Evolutionary conservation across 2,888 invertebrate species (phyloP), one percentile per base, ranked within the genome.

Genomic region (Ormyrus pomaceus): DNA sequence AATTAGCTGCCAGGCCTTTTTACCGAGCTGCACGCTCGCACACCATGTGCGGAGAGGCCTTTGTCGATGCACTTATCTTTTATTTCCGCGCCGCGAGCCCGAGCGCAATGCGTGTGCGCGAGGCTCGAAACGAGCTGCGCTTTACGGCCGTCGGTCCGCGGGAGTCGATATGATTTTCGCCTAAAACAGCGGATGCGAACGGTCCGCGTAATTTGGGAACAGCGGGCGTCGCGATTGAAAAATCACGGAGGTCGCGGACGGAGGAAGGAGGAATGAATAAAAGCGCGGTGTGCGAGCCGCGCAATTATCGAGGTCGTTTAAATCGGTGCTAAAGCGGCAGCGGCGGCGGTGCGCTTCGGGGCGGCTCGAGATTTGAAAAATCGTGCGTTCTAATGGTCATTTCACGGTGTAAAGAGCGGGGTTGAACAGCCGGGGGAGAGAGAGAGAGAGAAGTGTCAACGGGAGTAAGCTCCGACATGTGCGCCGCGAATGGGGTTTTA

Each of bases 341-440:
- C 5, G 72, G 2, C 10, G 45, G 13, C 3, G 58, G 53, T 19
- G 65, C 58, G 64, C 46, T 62, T n/a, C 10, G 61, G 46, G 11
- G 46, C 61, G 62, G 13, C 65, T 61, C 59, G 53, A 82, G 83
- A 86, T 86, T 85, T 86, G 80, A 86, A 87, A 87, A 87, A 87
- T 87, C 84, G 85, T 82, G 77, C 86, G 78, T 80, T 82, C 84
- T 87, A 88, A 88, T 88, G 85, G 86, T 84, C 85, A 87, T 88
- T 88, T 88, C 86, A 87, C 86, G 86, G 86, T 85, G 85, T 82
- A 85, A 84, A 84, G 81, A 83, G 82, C 82, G 84, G 85, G 86
- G 84, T 82, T 85, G 75, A 80, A 84, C 19, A 19, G 19, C 1
- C 19, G 19, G 19, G 19, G 19, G 19, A 2, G 19, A 1, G 19